Evolutionary conservation across 2,888 invertebrate genomes (phyloP).

Genomic region (Protodeltote pygarga): DNA sequence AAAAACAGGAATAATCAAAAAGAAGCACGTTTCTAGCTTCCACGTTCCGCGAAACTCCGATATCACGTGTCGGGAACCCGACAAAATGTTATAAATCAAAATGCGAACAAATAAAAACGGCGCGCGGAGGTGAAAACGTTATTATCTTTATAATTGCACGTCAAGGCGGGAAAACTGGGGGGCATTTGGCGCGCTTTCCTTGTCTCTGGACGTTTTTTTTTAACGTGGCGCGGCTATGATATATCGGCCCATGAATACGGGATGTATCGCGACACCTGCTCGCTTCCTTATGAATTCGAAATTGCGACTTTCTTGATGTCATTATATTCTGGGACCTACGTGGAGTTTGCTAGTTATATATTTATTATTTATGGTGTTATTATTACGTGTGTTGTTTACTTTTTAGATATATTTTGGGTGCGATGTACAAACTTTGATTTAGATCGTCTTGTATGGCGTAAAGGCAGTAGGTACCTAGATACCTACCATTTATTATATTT

Average conservation of each 20-base stretch:
- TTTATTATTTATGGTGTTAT: conserved; percentile 40
- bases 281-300: conserved; percentile 80
- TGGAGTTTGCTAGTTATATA: conserved; percentile 43
- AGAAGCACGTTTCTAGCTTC: conserved; percentile 37
- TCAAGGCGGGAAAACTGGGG: conserved; percentile 77
- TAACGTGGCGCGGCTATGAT: conserved; percentile 71
- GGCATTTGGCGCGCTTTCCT: conserved; percentile 65
- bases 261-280: conserved; percentile 82
- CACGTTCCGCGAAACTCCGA: conserved; percentile 46
- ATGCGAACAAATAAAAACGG: conserved; percentile 81
- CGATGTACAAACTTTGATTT: background rate
- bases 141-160: conserved; percentile 87
- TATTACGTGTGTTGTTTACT: conserved; percentile 34
- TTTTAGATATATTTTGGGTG: conserved; percentile 8
- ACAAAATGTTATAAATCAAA: conserved; percentile 82
- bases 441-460: no score
- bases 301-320: conserved; percentile 73
- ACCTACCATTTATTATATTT: background rate
- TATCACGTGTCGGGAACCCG: conserved; percentile 57
- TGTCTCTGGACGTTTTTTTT: conserved; percentile 63
- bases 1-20: conserved; percentile 43
- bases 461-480: no score
- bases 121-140: conserved; percentile 83
- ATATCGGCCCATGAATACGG: conserved; percentile 85
- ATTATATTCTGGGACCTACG: conserved; percentile 63